Evolutionary conservation across 2,888 invertebrate genomes (phyloP), one percentile per base, ranked within the genome.

Genomic region (Nemotelus pantherinus): DNA sequence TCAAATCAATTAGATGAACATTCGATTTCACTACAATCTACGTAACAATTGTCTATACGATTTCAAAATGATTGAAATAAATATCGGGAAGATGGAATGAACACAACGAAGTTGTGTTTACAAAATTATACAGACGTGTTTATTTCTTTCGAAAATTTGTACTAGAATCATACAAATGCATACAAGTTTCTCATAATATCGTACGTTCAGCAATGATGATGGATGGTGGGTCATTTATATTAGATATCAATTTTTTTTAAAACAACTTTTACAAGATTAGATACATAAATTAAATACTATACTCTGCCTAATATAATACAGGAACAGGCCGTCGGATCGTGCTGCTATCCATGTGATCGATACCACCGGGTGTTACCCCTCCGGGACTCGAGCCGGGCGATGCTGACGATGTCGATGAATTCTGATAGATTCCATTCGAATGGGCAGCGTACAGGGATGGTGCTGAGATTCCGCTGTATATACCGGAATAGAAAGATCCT

Each of bases 351-450:
- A 87, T 83, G 77, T 84, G 82, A 77, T 85, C 86, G 76, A 86
- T 84, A 60, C 86, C 85, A 41, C 67, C 78, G 67, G 80, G 68
- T 44, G 85, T 83, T 74, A 85, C 85, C 67, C 80, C 78, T 71
- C 86, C 87, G 3, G 87, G 87, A 74, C 87, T 87, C 44, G 87
- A 87, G 44, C 87, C 87, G 2, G 87, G 87, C 43, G 87, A 87
- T 47, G 80, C 77, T 75, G 82, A 80, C 9, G 87, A 87, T 78
- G 85, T 84, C 53, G 86, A 85, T 78, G 86, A 87, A 79, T 86
- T 85, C 80, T 85, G 87, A 81, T 86, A 87, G 60, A 87, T 84
- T n/a, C 86, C 85, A 78, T 85, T 85, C 72, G 86, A 83, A 57
- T 86, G 86, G 77, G 87, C 86, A 6, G 87, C 87, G 79, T 87